Percentiles rank a stretch among this genome's conserved stretches.
These are phyloP conservation scores for Planiliza haematocheilus DNA, from an alignment of 2,113 vertebrate genomes.

Conservation along the genomic window DNA sequence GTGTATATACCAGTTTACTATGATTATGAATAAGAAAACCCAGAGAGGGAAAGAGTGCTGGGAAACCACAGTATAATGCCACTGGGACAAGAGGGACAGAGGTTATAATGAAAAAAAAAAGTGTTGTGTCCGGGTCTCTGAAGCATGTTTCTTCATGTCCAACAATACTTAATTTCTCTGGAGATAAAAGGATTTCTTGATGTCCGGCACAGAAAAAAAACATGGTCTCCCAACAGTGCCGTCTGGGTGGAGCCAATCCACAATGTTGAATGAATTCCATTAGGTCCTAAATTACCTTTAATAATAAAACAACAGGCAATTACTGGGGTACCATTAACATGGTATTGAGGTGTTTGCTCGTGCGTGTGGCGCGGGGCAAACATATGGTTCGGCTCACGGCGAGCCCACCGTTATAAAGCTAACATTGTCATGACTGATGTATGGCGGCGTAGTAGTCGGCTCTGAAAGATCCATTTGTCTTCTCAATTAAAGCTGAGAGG, in stretches of 20 bases:
- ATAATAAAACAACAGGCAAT: constrained; percentile 86
- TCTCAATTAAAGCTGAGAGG: constrained; percentile 83
- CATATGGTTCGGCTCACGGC: constrained; percentile 84
- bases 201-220: constrained; percentile 33
- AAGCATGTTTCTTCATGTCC: constrained; percentile 43
- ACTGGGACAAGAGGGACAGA: constrained; percentile 16
- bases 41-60: constrained; percentile 9
- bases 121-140: constrained; percentile 10
- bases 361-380: constrained; percentile 77
- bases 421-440: constrained; percentile 85
- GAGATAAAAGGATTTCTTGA: constrained; percentile 52
- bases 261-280: constrained; percentile 84
- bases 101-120: constrained; percentile 10
- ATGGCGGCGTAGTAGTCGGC: constrained; percentile 79
- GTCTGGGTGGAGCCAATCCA: constrained; percentile 62
- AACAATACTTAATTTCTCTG: constrained; percentile 50
- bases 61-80: constrained; percentile 17
- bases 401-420: constrained; percentile 83
- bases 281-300: constrained; percentile 84
- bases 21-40: neutral
- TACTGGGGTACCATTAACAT: constrained; percentile 79
- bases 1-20: too few species aligned
- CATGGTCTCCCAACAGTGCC: constrained; percentile 10
- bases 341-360: constrained; percentile 79
- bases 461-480: constrained; percentile 87